These are phyloP conservation scores for Drosophila nr. medialis DNA, from an alignment of 2,888 invertebrate species.

Conservation along the genomic window DNA sequence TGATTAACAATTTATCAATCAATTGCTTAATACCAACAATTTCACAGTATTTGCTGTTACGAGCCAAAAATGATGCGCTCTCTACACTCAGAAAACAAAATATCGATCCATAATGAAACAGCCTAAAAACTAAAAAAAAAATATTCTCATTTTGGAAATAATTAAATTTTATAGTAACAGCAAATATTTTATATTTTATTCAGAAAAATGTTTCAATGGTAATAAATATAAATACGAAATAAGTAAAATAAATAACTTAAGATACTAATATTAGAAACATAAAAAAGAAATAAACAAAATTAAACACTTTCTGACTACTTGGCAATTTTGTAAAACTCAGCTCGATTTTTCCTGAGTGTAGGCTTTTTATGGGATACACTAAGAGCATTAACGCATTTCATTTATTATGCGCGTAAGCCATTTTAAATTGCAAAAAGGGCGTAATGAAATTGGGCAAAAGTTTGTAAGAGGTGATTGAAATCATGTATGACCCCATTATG, in stretches of 20 bases:
- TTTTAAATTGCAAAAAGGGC: not conserved
- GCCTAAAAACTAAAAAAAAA: not conserved
- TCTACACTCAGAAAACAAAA: not conserved
- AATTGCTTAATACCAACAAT: not conserved
- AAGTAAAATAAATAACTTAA: not conserved
- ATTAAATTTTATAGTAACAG: not conserved
- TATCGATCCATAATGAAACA: not conserved
- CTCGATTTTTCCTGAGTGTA: not conserved
- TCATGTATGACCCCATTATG: not conserved
- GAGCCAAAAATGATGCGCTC: not conserved
- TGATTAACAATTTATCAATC: slow-evolving; percentile 44
- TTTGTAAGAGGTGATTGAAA: not conserved
- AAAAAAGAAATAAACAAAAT: not conserved
- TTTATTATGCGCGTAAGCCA: too few relatives aligned
- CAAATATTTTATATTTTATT: not conserved
- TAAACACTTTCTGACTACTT: not conserved
- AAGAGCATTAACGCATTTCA: too few relatives aligned
- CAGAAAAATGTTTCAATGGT: not conserved
- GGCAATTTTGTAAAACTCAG: not conserved
- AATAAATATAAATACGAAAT: not conserved
- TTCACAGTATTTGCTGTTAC: not conserved
- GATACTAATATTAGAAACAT: not conserved
- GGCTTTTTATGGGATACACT: too few relatives aligned
- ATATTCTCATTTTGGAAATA: not conserved
- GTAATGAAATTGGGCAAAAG: not conserved